phyloP scores from a whole-genome alignment of 2,797 vertebrate genomes.

The Phalloptychus januarius region DNA sequence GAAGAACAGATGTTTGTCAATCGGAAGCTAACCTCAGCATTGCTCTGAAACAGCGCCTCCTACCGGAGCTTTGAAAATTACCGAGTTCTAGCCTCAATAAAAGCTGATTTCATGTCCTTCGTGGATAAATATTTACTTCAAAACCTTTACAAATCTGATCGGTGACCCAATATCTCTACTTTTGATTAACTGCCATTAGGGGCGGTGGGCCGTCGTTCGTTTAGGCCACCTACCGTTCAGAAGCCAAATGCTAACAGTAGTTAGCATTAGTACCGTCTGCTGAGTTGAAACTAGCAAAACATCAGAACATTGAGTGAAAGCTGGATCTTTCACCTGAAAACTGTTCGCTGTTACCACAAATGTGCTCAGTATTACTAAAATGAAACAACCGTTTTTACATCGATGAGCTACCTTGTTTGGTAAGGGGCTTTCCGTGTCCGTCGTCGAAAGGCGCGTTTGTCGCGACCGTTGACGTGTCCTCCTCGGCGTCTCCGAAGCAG shows the following conservation, averaged over 20 bases:
- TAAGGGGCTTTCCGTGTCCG: constrained; percentile 21
- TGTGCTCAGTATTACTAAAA: neutral
- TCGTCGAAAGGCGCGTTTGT: constrained; percentile 13
- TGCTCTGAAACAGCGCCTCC: neutral
- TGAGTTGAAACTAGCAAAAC: constrained; percentile 9
- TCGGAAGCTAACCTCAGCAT: neutral
- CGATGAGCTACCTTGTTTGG: constrained; percentile 28
- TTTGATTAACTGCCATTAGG: no score
- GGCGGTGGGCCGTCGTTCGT: no score
- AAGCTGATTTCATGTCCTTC: neutral
- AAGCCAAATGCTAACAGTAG: constrained; percentile 1
- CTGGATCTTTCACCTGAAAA: neutral
- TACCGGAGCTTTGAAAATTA: neutral
- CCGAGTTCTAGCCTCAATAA: neutral
- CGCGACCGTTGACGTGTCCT: constrained; percentile 32
- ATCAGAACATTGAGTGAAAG: neutral
- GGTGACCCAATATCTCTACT: no score
- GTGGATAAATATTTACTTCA: neutral
- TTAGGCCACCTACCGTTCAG: neutral
- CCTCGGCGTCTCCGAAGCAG: constrained; percentile 41
- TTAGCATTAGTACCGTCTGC: constrained; percentile 10
- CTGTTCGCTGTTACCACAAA: neutral
- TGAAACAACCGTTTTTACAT: neutral
- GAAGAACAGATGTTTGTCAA: neutral
- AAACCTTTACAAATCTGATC: neutral